Evolutionary conservation across 1,140 invertebrate species (phyloP).

Genomic region (Gonioctena quinquepunctata): DNA sequence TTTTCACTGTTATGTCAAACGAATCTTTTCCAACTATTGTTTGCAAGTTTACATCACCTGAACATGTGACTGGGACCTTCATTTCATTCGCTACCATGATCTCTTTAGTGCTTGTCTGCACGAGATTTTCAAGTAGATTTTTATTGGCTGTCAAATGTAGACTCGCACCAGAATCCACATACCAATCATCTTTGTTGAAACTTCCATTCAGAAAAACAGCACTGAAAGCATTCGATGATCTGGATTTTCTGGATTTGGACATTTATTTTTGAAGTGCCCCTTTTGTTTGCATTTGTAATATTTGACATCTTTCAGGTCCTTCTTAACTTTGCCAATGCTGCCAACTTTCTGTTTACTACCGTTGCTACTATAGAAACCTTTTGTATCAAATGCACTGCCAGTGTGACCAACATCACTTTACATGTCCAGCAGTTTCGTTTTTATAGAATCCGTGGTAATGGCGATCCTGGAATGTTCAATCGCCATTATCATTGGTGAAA

Average conservation of each 20-base stretch:
- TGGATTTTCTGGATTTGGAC: neutral
- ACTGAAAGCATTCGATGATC: constrained; percentile 4
- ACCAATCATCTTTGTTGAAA: constrained; percentile 33
- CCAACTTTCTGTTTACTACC: neutral
- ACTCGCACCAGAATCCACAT: constrained; percentile 40
- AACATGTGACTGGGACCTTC: neutral
- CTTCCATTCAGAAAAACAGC: constrained; percentile 28
- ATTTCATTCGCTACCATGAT: neutral
- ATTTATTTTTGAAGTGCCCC: constrained; percentile 19
- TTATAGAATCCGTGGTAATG: constrained; percentile 32
- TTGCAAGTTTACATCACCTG: neutral
- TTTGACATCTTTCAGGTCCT: neutral
- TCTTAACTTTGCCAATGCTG: neutral
- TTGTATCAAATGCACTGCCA: constrained; percentile 8
- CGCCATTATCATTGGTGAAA: constrained; percentile 52
- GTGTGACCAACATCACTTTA: neutral
- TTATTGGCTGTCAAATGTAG: constrained; percentile 13
- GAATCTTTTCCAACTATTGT: neutral
- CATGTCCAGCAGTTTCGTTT: constrained; percentile 29
- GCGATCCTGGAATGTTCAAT: constrained; percentile 37
- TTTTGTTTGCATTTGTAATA: constrained; percentile 20
- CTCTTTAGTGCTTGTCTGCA: neutral
- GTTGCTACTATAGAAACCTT: too few species aligned
- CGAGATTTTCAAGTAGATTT: neutral
- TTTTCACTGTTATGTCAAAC: neutral